Conservation (phyloP, 2,797 vertebrate species). For the Chlorospingus flavigularis region DNA sequence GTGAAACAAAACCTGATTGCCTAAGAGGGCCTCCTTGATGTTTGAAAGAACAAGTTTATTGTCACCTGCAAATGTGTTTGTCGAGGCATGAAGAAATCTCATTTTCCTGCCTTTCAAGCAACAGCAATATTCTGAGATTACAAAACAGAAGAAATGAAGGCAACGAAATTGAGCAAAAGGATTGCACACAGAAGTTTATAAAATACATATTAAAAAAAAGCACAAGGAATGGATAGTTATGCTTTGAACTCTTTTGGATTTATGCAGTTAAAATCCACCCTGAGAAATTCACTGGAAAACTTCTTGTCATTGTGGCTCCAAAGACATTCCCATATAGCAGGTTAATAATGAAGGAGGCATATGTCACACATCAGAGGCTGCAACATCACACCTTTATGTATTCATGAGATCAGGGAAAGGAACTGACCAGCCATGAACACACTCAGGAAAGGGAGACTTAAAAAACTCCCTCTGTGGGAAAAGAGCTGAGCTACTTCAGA, state of each 20-base stretch:
- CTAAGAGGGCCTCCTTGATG: background rate
- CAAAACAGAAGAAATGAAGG: background rate
- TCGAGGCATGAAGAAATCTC: background rate
- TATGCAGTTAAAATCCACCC: background rate
- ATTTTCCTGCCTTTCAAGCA: background rate
- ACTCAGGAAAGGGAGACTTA: background rate
- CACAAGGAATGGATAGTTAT: background rate
- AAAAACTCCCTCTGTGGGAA: background rate
- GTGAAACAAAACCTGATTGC: conserved; percentile 10
- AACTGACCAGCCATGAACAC: background rate
- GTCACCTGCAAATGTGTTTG: conserved; percentile 1
- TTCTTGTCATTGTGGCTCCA: background rate
- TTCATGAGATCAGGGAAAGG: background rate
- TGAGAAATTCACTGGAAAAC: background rate
- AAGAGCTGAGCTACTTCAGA: background rate
- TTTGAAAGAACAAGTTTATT: conserved; percentile 20
- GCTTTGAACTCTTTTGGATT: background rate
- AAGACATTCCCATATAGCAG: background rate
- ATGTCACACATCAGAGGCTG: background rate
- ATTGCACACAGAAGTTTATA: background rate
- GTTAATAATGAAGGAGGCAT: background rate
- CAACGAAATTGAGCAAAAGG: background rate
- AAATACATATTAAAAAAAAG: background rate
- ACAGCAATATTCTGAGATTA: background rate
- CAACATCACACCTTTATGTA: background rate